Percentiles rank a stretch among this genome's conserved stretches.
phyloP scores from a whole-genome alignment of 2,888 invertebrate genomes.

The Bellardia bayeri region DNA sequence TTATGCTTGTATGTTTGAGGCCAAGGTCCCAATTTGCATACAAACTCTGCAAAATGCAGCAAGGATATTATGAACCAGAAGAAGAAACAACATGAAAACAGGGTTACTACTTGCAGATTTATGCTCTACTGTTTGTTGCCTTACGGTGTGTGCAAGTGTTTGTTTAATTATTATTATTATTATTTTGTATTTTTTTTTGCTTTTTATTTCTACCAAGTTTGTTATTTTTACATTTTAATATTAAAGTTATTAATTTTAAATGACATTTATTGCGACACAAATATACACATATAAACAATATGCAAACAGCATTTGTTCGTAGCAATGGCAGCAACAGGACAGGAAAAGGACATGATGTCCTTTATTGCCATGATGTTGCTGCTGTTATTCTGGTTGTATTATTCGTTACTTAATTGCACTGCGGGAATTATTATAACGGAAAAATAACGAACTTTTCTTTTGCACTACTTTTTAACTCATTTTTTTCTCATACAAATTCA shows the following conservation, averaged over 20 bases:
- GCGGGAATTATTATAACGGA: slow-evolving; percentile 72
- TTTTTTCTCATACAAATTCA: slow-evolving; percentile 15
- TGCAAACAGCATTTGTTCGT: slow-evolving; percentile 38
- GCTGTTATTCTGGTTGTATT: slow-evolving; percentile 44
- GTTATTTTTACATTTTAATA: slow-evolving; percentile 69
- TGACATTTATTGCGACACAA: slow-evolving; percentile 75
- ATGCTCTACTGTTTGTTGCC: neutral
- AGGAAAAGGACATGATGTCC: slow-evolving; percentile 68
- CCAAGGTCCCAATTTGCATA: slow-evolving; percentile 68
- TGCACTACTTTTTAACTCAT: slow-evolving; percentile 41
- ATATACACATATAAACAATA: slow-evolving; percentile 33
- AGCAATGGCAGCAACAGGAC: slow-evolving; percentile 43
- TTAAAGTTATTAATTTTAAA: slow-evolving; percentile 76
- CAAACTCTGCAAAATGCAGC: slow-evolving; percentile 24
- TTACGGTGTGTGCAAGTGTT: slow-evolving; percentile 21
- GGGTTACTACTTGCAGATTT: slow-evolving; percentile 31
- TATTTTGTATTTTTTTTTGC: neutral
- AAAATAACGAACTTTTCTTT: slow-evolving; percentile 67
- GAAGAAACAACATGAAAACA: slow-evolving; percentile 16
- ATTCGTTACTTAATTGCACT: slow-evolving; percentile 73
- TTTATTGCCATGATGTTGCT: slow-evolving; percentile 59
- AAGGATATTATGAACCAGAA: slow-evolving; percentile 46
- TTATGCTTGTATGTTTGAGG: slow-evolving; percentile 53
- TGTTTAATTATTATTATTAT: slow-evolving; percentile 60
- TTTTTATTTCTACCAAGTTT: slow-evolving; percentile 24